Conservation (phyloP, 2,113 vertebrate species). For the Hippolais icterina region DNA sequence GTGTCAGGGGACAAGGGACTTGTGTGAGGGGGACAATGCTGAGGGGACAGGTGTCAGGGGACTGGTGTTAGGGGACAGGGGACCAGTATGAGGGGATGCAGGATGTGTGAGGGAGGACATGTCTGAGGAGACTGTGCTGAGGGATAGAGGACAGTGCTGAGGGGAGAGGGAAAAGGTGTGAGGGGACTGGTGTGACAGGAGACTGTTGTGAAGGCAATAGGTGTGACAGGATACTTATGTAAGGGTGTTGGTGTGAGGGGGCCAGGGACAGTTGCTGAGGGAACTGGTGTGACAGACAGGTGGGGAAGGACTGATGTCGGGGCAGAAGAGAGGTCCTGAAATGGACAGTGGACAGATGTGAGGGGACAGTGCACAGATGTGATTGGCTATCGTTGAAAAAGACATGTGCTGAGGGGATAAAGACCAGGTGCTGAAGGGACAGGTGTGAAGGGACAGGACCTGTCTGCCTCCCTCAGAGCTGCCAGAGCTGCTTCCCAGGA, state of each 20-base stretch:
- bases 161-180: too few relatives aligned
- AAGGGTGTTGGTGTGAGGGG: background rate
- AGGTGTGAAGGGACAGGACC: background rate
- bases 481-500: background rate
- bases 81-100: background rate
- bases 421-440: background rate
- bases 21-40: background rate
- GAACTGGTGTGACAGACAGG: background rate
- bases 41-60: too few relatives aligned
- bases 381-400: too few relatives aligned
- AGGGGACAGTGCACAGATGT: background rate
- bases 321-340: background rate
- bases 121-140: background rate
- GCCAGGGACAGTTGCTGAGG: background rate
- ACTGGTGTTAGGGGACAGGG: background rate
- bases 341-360: background rate
- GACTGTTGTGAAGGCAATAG: too few relatives aligned
- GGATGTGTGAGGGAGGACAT: background rate
- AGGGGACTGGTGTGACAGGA: too few relatives aligned
- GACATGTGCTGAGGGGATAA: background rate
- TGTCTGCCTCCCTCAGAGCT: background rate
- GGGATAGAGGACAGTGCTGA: too few relatives aligned
- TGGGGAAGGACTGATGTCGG: background rate
- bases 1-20: too few relatives aligned
- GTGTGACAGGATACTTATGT: too few relatives aligned